phyloP scores from a whole-genome alignment of 2,888 invertebrate species.

The Lamproptera curius region DNA sequence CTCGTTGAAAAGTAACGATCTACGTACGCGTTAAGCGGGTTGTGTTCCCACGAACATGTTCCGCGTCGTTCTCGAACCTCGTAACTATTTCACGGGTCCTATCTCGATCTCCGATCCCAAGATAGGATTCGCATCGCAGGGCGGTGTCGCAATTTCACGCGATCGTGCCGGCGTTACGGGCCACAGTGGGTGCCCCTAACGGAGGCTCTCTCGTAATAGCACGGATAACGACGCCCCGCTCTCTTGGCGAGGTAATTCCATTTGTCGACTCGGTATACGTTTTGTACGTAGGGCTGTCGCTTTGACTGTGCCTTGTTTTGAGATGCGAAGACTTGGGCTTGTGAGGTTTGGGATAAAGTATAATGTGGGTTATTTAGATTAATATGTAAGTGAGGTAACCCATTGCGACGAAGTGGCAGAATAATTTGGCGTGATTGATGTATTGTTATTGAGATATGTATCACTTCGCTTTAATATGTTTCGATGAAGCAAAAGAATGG shows the following conservation, averaged over 20 bases:
- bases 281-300: conserved; percentile 15
- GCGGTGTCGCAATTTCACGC: not conserved
- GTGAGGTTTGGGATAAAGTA: no score
- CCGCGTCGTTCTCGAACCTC: no score
- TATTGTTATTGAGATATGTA: not conserved
- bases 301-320: no score
- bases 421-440: not conserved
- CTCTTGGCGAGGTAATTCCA: conserved; percentile 4
- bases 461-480: not conserved
- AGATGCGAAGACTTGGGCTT: no score
- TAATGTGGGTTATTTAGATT: not conserved
- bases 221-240: conserved; percentile 1
- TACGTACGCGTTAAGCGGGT: no score
- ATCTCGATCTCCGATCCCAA: no score
- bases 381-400: not conserved
- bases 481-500: no score
- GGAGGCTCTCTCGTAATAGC: not conserved
- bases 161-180: not conserved
- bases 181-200: not conserved
- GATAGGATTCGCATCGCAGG: no score
- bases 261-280: conserved; percentile 10
- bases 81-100: no score
- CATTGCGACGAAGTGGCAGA: not conserved
- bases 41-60: no score
- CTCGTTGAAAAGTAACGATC: no score